These are phyloP conservation scores for Holothuria scabra DNA, from an alignment of 53 echinoderm and acorn worm species.

Conservation along the genomic window DNA sequence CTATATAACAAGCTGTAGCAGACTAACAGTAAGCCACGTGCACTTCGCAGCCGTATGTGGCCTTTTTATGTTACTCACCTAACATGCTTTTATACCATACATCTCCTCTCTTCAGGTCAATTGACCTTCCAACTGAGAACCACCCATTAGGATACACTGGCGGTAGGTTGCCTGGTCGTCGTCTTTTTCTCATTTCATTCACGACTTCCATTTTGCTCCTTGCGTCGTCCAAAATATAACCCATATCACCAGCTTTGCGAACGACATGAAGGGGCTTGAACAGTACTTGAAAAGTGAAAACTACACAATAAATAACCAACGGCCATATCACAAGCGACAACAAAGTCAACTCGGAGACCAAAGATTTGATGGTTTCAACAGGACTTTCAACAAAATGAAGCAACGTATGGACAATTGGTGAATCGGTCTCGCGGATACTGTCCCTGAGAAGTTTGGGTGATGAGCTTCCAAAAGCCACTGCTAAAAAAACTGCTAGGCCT, in stretches of 20 bases:
- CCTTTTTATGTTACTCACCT: constrained; percentile 27
- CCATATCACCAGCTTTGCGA: constrained; percentile 51
- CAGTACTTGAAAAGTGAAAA: constrained; percentile 16
- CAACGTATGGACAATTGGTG: background rate
- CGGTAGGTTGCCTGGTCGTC: constrained; percentile 65
- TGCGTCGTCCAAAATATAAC: constrained; percentile 60
- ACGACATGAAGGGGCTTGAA: constrained; percentile 39
- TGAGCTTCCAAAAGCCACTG: constrained; percentile 33
- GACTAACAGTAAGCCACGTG: too few species aligned
- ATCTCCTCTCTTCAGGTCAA: constrained; percentile 64
- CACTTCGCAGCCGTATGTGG: too few species aligned
- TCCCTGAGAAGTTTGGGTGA: constrained; percentile 29
- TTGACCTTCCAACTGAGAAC: constrained; percentile 66
- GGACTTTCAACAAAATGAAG: constrained; percentile 36
- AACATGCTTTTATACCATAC: constrained; percentile 60
- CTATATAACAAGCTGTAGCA: too few species aligned
- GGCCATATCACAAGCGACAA: constrained; percentile 36
- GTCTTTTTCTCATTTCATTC: constrained; percentile 58
- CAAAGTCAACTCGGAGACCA: constrained; percentile 14
- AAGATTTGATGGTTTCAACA: background rate
- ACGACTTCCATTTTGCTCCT: constrained; percentile 64
- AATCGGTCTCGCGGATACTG: constrained; percentile 26
- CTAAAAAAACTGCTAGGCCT: constrained; percentile 19
- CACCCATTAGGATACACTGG: constrained; percentile 87
- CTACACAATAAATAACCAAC: constrained; percentile 21